Base-by-base conservation (phyloP, 2,888 invertebrate genomes). In the Sphaerophoria taeniata region DNA sequence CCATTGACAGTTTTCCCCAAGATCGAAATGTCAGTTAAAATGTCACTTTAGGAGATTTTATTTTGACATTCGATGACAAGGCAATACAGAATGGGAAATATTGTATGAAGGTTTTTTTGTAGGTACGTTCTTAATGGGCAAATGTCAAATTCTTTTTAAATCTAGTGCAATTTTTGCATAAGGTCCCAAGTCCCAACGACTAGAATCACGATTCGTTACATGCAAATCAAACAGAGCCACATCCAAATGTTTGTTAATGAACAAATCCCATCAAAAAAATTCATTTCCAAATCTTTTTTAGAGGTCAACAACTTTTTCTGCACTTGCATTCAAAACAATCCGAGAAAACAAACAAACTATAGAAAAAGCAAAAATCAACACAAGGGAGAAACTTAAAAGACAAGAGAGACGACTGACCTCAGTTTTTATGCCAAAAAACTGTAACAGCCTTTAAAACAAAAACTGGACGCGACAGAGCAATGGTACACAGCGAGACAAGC, bases 341-440 rank as follows among this genome's bases (percentile, higher is more conserved):
- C 51, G 65, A 81, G 71, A 51, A 65, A 49, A 49, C 34, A 63
- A 63, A 63, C 16, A 36, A 49, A 24, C 36, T 12, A 11, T 34
- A 51, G 9, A 11, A 7, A 5, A 39, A 43, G 34, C 65, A 67
- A 51, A 11, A 67, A n/a, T 36, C 45, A 67, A 39, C 51, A 67
- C 1, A 67, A 67, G 9, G 6, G n/a, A n/a, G 9, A 43, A 36
- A 24, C 12, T 47, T 3, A 47, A 60, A 53, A 14, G 9, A 72
- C 51, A 72, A 11, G 43, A 58, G 51, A 55, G n/a, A n/a, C 34
- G 43, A 67, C 34, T 77, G 73, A 82, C 77, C 82, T 82, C 82
- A 77, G 77, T 61, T 82, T 82, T 47, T 73, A 51, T 82, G 77
- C 77, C 72, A 77, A 56, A 76, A 76, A 51, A 49, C 51, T 67